Evolutionary conservation across 1,140 invertebrate genomes (phyloP).

Genomic region (Drosophila murphyi): DNA sequence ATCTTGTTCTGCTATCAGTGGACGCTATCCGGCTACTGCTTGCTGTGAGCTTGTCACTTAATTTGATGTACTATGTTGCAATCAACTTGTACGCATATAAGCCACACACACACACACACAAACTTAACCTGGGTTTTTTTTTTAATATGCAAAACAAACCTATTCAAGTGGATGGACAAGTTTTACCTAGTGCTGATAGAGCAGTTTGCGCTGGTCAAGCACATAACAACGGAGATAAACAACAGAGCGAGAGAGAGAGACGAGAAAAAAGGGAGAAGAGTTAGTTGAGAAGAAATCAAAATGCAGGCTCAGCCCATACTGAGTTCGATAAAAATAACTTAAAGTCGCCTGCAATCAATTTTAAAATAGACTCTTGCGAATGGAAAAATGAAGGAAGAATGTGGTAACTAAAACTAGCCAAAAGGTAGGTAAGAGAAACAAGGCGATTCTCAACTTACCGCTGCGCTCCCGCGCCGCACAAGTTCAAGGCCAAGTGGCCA

Average conservation of each 20-base stretch:
- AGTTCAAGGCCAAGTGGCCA: conserved; percentile 79
- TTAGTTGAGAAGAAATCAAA: conserved; percentile 22
- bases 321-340: conserved; percentile 50
- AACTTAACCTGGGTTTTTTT: conserved; percentile 11
- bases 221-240: conserved; percentile 13
- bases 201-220: conserved; percentile 56
- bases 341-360: conserved; percentile 50
- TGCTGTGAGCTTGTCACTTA: conserved; percentile 51
- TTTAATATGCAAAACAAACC: conserved; percentile 66
- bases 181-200: conserved; percentile 61
- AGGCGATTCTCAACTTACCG: conserved; percentile 67
- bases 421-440: conserved; percentile 40
- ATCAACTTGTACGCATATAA: conserved; percentile 36
- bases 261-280: neutral
- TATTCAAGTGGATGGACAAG: conserved; percentile 65
- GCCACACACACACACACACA: neutral
- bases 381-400: conserved; percentile 7
- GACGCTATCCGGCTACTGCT: conserved; percentile 49
- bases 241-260: neutral
- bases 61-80: conserved; percentile 67
- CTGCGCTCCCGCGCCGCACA: conserved; percentile 60
- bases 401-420: conserved; percentile 44
- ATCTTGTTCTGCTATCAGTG: conserved; percentile 49
- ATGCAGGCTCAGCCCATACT: conserved; percentile 22
- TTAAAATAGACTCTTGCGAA: conserved; percentile 54